Evolutionary conservation across 2,888 invertebrate species (phyloP).

Genomic region (Apoderus coryli): DNA sequence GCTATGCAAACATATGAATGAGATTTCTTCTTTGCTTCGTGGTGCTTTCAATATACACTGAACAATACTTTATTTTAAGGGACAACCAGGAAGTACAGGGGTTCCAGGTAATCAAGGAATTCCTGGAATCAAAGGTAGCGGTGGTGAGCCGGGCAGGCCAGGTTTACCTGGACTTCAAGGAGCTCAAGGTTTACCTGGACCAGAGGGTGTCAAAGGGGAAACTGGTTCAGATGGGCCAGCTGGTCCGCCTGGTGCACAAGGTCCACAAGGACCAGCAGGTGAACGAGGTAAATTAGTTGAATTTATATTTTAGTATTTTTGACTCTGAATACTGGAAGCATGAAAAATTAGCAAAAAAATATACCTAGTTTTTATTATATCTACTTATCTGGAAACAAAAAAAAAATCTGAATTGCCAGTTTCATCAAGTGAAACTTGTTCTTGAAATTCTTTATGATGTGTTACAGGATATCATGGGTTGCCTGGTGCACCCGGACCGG

Average conservation of each 20-base stretch:
- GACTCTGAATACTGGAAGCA: too few species aligned
- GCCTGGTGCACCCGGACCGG: conserved; percentile 46
- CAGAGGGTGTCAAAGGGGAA: conserved; percentile 63
- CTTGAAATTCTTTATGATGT: too few species aligned
- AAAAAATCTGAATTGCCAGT: too few species aligned
- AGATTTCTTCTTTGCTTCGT: too few species aligned
- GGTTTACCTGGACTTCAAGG: conserved; percentile 55
- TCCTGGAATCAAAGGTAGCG: conserved; percentile 55
- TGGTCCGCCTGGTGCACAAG: conserved; percentile 55
- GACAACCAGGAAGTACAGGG: conserved; percentile 54
- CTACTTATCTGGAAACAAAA: too few species aligned
- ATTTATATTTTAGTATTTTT: too few species aligned
- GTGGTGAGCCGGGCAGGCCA: conserved; percentile 54
- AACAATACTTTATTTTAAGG: conserved; percentile 34
- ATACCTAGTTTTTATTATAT: too few species aligned
- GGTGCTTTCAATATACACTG: too few species aligned
- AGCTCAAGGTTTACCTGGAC: conserved; percentile 53
- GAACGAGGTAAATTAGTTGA: conserved; percentile 36
- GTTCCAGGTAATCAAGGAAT: conserved; percentile 55
- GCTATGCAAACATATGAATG: background rate
- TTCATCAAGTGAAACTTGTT: too few species aligned
- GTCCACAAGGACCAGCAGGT: conserved; percentile 53
- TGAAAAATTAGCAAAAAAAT: too few species aligned
- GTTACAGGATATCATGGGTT: conserved; percentile 38
- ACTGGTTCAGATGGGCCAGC: conserved; percentile 51